phyloP scores from a whole-genome alignment of 2,113 vertebrate species.

The Spheniscus mendiculus region DNA sequence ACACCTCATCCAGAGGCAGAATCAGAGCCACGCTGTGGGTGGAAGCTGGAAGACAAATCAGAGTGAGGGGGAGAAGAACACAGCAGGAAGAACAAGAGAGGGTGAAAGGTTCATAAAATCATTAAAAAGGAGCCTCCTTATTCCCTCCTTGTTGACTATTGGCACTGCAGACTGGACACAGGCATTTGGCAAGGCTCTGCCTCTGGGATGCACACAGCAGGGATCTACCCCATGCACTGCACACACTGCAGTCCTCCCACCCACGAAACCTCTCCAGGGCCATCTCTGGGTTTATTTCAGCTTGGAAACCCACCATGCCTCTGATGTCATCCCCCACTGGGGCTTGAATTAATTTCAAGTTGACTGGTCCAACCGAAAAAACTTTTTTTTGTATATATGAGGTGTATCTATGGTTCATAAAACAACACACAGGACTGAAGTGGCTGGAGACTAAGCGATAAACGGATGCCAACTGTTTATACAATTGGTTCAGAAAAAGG shows the following conservation, averaged over 20 bases:
- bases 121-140: not conserved
- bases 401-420: slow-evolving; percentile 2
- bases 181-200: not conserved
- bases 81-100: not conserved
- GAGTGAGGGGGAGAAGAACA: not conserved
- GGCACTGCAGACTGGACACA: not conserved
- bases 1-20: not conserved
- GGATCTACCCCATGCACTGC: not conserved
- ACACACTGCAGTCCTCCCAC: slow-evolving; percentile 19
- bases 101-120: not conserved
- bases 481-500: not conserved
- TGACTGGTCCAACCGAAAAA: not conserved
- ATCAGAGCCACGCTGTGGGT: not conserved
- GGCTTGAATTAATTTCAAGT: slow-evolving; percentile 16
- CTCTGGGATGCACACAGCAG: not conserved
- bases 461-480: slow-evolving; percentile 17
- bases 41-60: not conserved
- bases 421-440: not conserved
- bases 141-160: not conserved
- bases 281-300: slow-evolving; percentile 11
- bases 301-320: slow-evolving; percentile 33
- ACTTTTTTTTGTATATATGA: not conserved
- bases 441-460: slow-evolving; percentile 26
- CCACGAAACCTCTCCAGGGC: not conserved
- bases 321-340: slow-evolving; percentile 30